phyloP scores from a whole-genome alignment of 2,888 invertebrate species.

The Melanotus villosus region DNA sequence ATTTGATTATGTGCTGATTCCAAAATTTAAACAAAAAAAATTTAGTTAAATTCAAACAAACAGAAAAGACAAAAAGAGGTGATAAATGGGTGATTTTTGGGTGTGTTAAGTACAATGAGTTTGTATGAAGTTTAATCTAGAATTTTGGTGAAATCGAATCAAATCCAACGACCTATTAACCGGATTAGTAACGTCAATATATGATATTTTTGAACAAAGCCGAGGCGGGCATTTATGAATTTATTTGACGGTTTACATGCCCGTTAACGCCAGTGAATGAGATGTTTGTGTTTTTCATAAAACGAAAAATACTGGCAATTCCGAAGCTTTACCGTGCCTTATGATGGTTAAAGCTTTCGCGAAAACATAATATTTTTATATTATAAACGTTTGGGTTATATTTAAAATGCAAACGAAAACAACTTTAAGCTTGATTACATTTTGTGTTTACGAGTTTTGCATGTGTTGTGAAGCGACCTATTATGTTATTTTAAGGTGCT shows the following conservation, averaged over 20 bases:
- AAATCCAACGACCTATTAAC: slow-evolving; percentile 5
- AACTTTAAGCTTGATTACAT: slow-evolving; percentile 21
- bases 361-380: neutral
- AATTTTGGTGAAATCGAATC: neutral
- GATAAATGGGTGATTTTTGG: too few species aligned
- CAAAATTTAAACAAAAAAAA: too few species aligned
- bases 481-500: slow-evolving; percentile 16
- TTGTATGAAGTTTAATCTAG: neutral
- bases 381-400: neutral
- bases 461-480: slow-evolving; percentile 8
- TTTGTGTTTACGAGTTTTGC: slow-evolving; percentile 18
- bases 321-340: neutral
- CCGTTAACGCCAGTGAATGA: slow-evolving; percentile 5
- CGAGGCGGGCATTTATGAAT: slow-evolving; percentile 14
- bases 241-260: slow-evolving; percentile 16
- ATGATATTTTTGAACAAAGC: slow-evolving; percentile 19
- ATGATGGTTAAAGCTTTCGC: neutral
- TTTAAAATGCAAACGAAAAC: slow-evolving; percentile 22
- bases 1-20: too few species aligned
- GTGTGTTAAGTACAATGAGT: too few species aligned
- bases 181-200: slow-evolving; percentile 13
- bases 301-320: slow-evolving; percentile 9
- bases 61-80: too few species aligned
- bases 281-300: slow-evolving; percentile 21
- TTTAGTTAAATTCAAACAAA: too few species aligned